phyloP scores from a whole-genome alignment of 2,797 vertebrate genomes.

The Lycodopsis pacificus region DNA sequence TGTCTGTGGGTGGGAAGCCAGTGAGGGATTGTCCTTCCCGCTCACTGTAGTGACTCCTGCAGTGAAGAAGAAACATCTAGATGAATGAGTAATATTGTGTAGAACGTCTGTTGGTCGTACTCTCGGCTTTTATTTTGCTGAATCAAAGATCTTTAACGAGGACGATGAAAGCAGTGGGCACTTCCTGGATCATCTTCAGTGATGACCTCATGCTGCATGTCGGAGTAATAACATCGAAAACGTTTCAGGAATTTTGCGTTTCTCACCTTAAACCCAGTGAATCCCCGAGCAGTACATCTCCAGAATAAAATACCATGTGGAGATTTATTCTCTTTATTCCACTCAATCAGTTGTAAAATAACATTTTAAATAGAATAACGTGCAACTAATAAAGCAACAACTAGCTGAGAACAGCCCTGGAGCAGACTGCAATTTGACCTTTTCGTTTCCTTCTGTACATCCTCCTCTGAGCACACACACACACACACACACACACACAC shows the following conservation, averaged over 20 bases:
- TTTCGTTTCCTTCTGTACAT: conserved; percentile 8
- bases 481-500: conserved; percentile 1
- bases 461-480: conserved; percentile 15
- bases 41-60: not conserved
- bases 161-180: too few relatives aligned
- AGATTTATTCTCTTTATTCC: too few relatives aligned
- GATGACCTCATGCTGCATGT: not conserved
- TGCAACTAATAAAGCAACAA: not conserved
- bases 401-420: not conserved
- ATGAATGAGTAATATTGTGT: not conserved
- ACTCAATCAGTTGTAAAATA: too few relatives aligned
- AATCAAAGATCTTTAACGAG: not conserved
- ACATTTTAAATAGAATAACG: not conserved
- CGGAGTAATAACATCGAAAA: not conserved
- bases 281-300: not conserved
- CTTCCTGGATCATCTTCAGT: not conserved
- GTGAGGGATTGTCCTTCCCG: not conserved
- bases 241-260: not conserved
- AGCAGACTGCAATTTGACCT: conserved; percentile 24
- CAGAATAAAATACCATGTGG: not conserved
- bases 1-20: not conserved
- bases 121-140: not conserved
- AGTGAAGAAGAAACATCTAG: too few relatives aligned
- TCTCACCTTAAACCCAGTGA: not conserved
- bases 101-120: not conserved